Conservation (phyloP, 2,888 invertebrate species). For the Busseola fusca region DNA sequence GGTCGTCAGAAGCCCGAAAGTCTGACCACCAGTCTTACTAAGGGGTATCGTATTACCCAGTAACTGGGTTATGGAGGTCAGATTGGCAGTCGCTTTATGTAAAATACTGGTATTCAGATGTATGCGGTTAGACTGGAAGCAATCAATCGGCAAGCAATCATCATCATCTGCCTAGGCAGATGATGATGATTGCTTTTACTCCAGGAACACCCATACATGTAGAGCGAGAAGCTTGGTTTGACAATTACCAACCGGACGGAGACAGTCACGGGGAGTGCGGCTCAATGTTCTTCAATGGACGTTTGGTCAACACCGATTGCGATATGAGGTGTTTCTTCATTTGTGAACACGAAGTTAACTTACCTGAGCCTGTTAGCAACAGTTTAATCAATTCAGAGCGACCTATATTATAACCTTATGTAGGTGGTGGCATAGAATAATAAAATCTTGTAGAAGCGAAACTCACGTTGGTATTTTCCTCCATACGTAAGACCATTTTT, state of each 20-base stretch:
- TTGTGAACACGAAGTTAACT: slow-evolving; percentile 70
- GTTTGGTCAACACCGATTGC: slow-evolving; percentile 75
- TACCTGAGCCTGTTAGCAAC: neutral
- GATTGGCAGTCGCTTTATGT: no score
- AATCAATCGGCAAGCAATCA: no score
- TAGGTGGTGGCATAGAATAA: slow-evolving; percentile 21
- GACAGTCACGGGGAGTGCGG: slow-evolving; percentile 71
- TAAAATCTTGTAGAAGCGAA: neutral
- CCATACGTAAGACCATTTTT: no score
- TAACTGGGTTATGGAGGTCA: no score
- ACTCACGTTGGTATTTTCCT: neutral
- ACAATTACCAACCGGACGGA: slow-evolving; percentile 20
- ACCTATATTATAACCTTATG: slow-evolving; percentile 11
- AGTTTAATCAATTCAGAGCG: neutral
- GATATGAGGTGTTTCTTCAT: slow-evolving; percentile 73
- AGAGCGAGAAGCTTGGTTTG: slow-evolving; percentile 23
- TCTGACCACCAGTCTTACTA: no score
- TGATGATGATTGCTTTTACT: neutral
- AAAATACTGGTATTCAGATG: no score
- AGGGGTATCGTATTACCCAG: no score
- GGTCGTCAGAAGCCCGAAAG: no score
- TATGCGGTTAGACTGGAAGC: no score
- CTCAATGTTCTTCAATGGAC: slow-evolving; percentile 78
- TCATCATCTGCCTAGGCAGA: no score
- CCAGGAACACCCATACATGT: slow-evolving; percentile 10